These are phyloP conservation scores for Nyctalus aviator DNA, from an alignment of 2,797 vertebrate species.

Conservation along the genomic window DNA sequence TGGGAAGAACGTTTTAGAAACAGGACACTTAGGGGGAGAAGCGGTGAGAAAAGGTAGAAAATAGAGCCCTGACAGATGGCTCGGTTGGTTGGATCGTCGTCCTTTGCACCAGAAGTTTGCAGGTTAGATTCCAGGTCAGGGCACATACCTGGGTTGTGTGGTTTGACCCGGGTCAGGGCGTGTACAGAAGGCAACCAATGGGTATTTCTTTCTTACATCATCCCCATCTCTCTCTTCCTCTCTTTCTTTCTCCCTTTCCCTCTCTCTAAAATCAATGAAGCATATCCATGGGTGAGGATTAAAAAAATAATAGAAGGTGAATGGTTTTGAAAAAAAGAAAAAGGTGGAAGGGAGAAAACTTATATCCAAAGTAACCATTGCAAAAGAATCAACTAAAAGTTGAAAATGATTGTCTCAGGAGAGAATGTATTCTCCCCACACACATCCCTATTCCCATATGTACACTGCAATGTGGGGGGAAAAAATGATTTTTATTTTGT, in stretches of 20 bases:
- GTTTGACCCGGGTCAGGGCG: background rate
- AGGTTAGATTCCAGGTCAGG: background rate
- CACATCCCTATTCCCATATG: background rate
- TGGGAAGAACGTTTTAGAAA: background rate
- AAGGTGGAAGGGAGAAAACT: background rate
- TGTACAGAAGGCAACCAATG: background rate
- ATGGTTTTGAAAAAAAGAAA: background rate
- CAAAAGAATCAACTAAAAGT: background rate
- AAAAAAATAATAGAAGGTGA: background rate
- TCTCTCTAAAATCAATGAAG: background rate
- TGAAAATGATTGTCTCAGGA: slow-evolving; percentile 8
- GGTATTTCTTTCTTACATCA: background rate
- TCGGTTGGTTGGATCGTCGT: too few relatives aligned
- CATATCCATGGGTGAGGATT: background rate
- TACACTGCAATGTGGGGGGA: background rate
- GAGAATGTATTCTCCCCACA: background rate
- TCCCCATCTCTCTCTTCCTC: too few relatives aligned
- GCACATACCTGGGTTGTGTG: background rate
- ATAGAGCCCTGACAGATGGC: background rate
- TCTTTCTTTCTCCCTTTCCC: background rate
- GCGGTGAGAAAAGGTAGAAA: background rate
- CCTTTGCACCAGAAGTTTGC: background rate
- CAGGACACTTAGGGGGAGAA: background rate
- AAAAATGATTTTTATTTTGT: background rate
- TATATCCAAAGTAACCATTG: background rate